Conservation (phyloP, 2,113 vertebrate species). For the Sialia sialis region DNA sequence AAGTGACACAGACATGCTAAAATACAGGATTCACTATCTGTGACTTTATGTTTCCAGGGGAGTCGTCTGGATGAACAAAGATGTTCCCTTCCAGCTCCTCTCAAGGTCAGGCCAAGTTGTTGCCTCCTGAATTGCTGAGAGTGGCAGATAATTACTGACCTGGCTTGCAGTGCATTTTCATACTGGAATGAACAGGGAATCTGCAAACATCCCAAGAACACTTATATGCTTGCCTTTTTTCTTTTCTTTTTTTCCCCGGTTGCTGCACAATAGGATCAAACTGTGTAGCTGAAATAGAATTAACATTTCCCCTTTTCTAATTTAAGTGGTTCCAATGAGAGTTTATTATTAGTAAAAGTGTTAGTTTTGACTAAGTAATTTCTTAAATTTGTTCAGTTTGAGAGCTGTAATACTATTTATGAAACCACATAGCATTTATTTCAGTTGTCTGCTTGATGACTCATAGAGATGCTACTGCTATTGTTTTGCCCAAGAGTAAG, state of each 20-base stretch:
- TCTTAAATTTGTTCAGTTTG: background rate
- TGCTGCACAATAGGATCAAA: background rate
- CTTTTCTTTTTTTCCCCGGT: background rate
- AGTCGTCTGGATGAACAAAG: constrained; percentile 86
- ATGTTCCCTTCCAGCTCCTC: constrained; percentile 83
- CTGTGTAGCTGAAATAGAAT: background rate
- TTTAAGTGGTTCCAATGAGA: background rate
- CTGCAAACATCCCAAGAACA: background rate
- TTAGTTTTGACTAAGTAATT: background rate
- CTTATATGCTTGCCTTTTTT: background rate
- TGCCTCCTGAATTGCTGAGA: background rate
- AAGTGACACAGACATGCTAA: background rate
- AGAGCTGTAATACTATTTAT: background rate
- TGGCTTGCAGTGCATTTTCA: background rate
- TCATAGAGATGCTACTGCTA: background rate
- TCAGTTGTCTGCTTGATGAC: background rate
- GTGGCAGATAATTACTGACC: background rate
- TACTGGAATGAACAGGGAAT: background rate
- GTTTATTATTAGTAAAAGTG: background rate
- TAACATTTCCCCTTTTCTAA: background rate
- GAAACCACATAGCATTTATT: background rate
- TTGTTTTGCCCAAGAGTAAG: background rate
- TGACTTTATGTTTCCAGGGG: constrained; percentile 71
- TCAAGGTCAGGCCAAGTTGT: constrained; percentile 74
- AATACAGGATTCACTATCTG: background rate